Evolutionary conservation across 2,888 invertebrate genomes (phyloP).

Genomic region (Dolichomitus sp.): DNA sequence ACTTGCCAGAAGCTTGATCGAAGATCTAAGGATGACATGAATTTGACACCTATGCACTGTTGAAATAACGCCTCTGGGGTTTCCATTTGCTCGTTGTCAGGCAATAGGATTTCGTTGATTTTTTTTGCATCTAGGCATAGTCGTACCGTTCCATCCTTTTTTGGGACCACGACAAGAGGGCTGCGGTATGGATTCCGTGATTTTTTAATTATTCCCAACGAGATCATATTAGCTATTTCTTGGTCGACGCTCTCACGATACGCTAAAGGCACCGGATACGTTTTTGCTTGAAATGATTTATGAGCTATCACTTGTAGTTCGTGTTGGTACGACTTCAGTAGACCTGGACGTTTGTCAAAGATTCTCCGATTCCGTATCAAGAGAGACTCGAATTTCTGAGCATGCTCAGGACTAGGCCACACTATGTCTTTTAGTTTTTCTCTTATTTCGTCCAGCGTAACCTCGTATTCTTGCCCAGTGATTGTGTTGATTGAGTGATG

Average conservation of each 20-base stretch:
- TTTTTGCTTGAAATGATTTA: not conserved
- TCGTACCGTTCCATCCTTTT: not conserved
- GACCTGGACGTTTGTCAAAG: not conserved
- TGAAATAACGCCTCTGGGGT: not conserved
- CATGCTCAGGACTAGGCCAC: too few relatives aligned
- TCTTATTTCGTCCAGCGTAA: too few relatives aligned
- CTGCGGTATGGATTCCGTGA: too few relatives aligned
- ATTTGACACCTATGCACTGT: not conserved
- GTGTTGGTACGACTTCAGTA: too few relatives aligned
- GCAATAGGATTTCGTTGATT: not conserved
- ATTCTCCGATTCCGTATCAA: too few relatives aligned
- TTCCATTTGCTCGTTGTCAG: not conserved
- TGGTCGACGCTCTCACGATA: not conserved
- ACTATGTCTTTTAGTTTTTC: too few relatives aligned
- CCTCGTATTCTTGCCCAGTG: too few relatives aligned
- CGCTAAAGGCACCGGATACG: not conserved
- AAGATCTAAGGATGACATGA: not conserved
- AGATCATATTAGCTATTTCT: not conserved
- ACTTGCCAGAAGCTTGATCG: not conserved
- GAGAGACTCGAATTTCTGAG: too few relatives aligned
- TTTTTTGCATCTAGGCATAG: too few relatives aligned
- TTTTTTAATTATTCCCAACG: not conserved
- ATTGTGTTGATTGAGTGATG: too few relatives aligned
- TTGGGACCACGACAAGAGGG: not conserved
- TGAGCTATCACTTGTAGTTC: not conserved